Percentiles rank a stretch among this genome's conserved stretches.
Conservation (phyloP, 2,113 vertebrate genomes). For the Carassius carassius region DNA sequence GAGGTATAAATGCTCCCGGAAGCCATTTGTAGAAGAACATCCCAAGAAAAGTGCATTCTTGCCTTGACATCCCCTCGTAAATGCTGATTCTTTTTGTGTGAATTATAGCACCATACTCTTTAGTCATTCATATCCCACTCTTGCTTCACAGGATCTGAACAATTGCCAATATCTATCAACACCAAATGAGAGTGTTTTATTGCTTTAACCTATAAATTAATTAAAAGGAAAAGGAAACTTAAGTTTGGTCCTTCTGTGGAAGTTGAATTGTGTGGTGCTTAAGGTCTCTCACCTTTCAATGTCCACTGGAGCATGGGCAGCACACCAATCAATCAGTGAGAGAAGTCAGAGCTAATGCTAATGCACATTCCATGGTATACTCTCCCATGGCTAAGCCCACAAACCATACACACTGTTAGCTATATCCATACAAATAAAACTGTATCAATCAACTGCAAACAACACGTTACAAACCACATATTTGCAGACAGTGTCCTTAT, state of each 20-base stretch:
- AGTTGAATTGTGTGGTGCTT: constrained; percentile 22
- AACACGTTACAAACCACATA: constrained; percentile 1
- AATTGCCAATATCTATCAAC: constrained; percentile 52
- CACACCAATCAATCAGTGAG: constrained; percentile 51
- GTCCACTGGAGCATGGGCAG: constrained; percentile 44
- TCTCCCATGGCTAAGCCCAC: constrained; percentile 52
- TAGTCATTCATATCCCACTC: constrained; percentile 47
- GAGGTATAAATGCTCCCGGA: constrained; percentile 55
- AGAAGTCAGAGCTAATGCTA: constrained; percentile 42
- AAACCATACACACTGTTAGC: constrained; percentile 18
- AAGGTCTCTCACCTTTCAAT: constrained; percentile 35
- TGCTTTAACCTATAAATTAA: constrained; percentile 23
- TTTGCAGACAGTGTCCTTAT: constrained; percentile 11
- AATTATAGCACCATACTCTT: constrained; percentile 35
- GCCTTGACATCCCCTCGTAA: constrained; percentile 51
- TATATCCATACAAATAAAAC: constrained; percentile 33
- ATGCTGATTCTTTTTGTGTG: constrained; percentile 54
- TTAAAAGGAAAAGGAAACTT: constrained; percentile 32
- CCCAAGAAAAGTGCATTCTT: constrained; percentile 49
- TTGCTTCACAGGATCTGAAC: constrained; percentile 46
- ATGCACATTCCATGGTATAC: constrained; percentile 38
- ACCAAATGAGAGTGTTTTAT: constrained; percentile 38
- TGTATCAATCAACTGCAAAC: constrained; percentile 38
- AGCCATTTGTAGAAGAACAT: constrained; percentile 48
- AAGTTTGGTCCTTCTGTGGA: constrained; percentile 21